phyloP scores from a whole-genome alignment of 1,140 invertebrate genomes.

The Leptinotarsa lineolata region DNA sequence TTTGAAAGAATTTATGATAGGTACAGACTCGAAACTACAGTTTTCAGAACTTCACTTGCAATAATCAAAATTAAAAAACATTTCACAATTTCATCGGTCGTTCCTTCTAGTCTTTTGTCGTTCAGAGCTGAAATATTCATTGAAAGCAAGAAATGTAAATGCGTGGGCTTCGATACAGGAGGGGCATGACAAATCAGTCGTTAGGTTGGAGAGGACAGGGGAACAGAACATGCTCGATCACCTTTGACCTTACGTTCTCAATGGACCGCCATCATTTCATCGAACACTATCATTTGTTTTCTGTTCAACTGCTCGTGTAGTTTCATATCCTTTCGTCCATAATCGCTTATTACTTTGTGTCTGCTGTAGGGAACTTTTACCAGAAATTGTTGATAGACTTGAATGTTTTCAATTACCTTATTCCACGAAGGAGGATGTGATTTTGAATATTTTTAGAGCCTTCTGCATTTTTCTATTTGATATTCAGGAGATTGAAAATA shows the following conservation, averaged over 20 bases:
- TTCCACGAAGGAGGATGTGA: not conserved
- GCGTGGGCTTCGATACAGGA: conserved; percentile 43
- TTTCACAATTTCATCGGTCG: not conserved
- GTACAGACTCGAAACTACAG: too few relatives aligned
- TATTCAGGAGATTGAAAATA: too few relatives aligned
- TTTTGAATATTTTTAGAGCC: too few relatives aligned
- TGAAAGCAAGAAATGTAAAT: conserved; percentile 31
- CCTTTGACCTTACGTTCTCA: conserved; percentile 48
- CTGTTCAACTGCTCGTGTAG: conserved; percentile 12
- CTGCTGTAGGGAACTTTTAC: not conserved
- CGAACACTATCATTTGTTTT: conserved; percentile 48
- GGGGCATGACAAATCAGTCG: conserved; percentile 50
- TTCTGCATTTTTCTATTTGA: too few relatives aligned
- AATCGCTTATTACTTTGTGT: conserved; percentile 6
- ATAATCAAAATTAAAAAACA: too few relatives aligned
- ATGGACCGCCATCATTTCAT: conserved; percentile 50
- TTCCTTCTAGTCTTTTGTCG: not conserved
- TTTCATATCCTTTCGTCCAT: not conserved
- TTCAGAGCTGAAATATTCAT: conserved; percentile 3
- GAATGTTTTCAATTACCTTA: not conserved
- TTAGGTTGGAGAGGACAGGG: conserved; percentile 32
- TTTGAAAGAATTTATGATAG: too few relatives aligned
- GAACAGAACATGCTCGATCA: conserved; percentile 46
- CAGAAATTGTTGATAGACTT: not conserved
- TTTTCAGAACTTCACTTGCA: too few relatives aligned